These are phyloP conservation scores for Procambarus clarkii DNA, from an alignment of 1,140 invertebrate species.

Conservation along the genomic window DNA sequence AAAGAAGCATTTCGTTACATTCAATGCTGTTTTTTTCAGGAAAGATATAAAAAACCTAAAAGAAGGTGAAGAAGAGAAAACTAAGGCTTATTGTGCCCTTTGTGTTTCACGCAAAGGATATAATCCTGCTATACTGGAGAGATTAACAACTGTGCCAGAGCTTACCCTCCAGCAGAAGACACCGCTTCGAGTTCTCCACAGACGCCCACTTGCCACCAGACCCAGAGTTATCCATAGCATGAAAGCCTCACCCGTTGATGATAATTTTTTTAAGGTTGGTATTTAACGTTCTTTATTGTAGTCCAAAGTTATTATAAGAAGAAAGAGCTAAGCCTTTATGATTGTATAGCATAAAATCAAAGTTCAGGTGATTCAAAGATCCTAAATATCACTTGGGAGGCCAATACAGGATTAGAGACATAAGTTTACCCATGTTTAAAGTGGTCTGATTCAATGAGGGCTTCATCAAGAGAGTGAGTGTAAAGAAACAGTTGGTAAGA, in stretches of 20 bases:
- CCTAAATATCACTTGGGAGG: too few relatives aligned
- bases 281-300: neutral
- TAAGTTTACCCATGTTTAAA: too few relatives aligned
- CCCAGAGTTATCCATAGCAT: constrained; percentile 82
- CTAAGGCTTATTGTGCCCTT: constrained; percentile 88
- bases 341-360: too few relatives aligned
- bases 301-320: neutral
- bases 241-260: constrained; percentile 75
- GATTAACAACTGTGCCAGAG: constrained; percentile 79
- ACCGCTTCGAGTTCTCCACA: constrained; percentile 89
- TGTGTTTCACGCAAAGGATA: constrained; percentile 49
- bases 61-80: constrained; percentile 89
- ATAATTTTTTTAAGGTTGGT: constrained; percentile 71
- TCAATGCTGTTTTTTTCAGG: constrained; percentile 76
- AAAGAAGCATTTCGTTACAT: neutral
- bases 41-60: constrained; percentile 85
- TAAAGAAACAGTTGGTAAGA: too few relatives aligned
- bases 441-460: too few relatives aligned
- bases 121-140: constrained; percentile 75
- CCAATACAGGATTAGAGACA: too few relatives aligned
- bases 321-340: too few relatives aligned
- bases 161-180: constrained; percentile 83
- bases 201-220: constrained; percentile 83
- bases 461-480: too few relatives aligned
- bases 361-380: too few relatives aligned